Base-by-base conservation (phyloP, 2,113 vertebrate genomes). In the Anhinga rufa region DNA sequence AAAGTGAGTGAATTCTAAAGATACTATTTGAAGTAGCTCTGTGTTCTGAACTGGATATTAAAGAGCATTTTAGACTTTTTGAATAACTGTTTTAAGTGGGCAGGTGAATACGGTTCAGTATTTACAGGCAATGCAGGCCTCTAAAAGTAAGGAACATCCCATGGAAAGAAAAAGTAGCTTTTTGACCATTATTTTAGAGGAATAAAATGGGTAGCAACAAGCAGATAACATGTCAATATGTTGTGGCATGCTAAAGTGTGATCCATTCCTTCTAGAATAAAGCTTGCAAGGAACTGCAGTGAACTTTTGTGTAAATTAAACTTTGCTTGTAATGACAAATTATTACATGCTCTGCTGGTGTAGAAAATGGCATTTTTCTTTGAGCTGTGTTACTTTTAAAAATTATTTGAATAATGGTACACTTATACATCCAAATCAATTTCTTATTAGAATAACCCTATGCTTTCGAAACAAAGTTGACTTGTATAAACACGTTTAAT, bases 291-390 rank as follows among this genome's bases (percentile, higher is more conserved):
- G 83, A 97, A 49, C 86, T 55, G 29, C 49, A 97, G 49, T 66
- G 44, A 95, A 90, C 92, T 87, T 97, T 68, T 91, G 62, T 81
- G 61, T 78, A 96, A 97, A 96, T 97, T 97, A 97, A 98, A 97
- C 93, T 95, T 97, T 95, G 88, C 88, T 87, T 93, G 93, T 90
- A 94, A 96, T 14, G 38, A 92, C 92, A 98, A 97, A 96, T 86
- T 83, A 98, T 98, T 98, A 98, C 95, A 97, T 97, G 98, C 97
- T 98, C 98, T 98, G 97, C 65, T 98, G 98, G 95, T 96, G 97
- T 97, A 98, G 98, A 98, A 98, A 98, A 98, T 98, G 91, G 74
- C 94, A 92, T 98, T 98, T 97, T 97, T 91, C 80, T 97, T 90
- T 96, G 93, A 97, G 95, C 72, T 96, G 92, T 22, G 82, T 97